Evolutionary conservation across 2,797 vertebrate species (phyloP).

Genomic region (Spinus pinus): DNA sequence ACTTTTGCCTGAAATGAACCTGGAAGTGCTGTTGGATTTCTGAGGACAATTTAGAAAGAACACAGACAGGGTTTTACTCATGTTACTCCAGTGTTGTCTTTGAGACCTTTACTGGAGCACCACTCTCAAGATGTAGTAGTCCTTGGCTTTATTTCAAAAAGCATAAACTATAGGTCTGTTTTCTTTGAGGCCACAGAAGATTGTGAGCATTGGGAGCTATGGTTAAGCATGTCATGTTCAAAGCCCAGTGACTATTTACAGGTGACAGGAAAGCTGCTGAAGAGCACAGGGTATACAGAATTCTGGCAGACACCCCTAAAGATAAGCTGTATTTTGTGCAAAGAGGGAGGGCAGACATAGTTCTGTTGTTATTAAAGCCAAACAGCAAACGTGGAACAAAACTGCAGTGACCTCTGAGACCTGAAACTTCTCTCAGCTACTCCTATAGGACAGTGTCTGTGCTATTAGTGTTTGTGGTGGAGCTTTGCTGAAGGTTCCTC

Average conservation of each 20-base stretch:
- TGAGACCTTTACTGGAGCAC: background rate
- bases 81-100: background rate
- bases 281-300: background rate
- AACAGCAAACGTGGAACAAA: background rate
- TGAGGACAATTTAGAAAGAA: background rate
- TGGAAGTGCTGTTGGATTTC: background rate
- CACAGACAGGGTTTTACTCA: background rate
- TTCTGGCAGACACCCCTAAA: background rate
- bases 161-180: background rate
- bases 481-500: background rate
- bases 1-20: background rate
- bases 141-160: background rate
- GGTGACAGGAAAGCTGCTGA: background rate
- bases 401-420: background rate
- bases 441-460: accelerated
- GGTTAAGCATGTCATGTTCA: background rate
- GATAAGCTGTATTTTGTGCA: background rate
- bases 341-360: background rate
- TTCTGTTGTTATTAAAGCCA: background rate
- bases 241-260: background rate
- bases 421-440: background rate
- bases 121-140: background rate
- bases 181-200: background rate
- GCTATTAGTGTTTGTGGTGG: background rate
- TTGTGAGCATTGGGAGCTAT: background rate